Evolutionary conservation across 2,888 invertebrate species (phyloP).

Genomic region (Synanthedon tipuliformis): DNA sequence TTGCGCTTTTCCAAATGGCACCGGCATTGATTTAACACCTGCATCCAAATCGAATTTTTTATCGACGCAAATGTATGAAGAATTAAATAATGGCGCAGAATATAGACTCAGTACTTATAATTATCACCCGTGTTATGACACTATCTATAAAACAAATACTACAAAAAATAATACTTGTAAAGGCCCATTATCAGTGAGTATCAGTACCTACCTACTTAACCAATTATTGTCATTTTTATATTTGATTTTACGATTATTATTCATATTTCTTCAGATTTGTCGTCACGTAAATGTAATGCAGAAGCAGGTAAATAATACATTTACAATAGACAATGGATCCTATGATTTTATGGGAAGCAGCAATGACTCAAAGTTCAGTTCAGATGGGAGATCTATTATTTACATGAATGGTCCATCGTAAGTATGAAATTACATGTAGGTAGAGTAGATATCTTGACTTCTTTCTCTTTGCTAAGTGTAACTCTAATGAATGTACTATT

Average conservation of each 20-base stretch:
- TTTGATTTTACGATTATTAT: not conserved
- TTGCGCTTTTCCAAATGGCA: slow-evolving; percentile 59
- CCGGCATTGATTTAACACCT: slow-evolving; percentile 54
- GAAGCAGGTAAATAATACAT: slow-evolving; percentile 10
- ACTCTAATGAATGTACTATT: no score
- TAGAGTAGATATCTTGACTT: no score
- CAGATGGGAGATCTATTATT: slow-evolving; percentile 35
- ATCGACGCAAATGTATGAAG: slow-evolving; percentile 24
- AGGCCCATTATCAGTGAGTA: slow-evolving; percentile 37
- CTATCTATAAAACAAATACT: slow-evolving; percentile 19
- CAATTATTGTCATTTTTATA: no score
- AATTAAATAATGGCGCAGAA: slow-evolving; percentile 19
- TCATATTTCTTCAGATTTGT: slow-evolving; percentile 34
- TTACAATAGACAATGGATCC: slow-evolving; percentile 18
- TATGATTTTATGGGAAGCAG: slow-evolving; percentile 36
- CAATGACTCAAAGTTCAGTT: slow-evolving; percentile 26
- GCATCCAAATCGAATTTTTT: slow-evolving; percentile 33
- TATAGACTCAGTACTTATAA: slow-evolving; percentile 39
- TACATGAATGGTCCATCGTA: slow-evolving; percentile 47
- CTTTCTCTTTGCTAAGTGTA: no score
- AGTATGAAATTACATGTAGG: slow-evolving; percentile 17
- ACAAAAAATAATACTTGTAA: slow-evolving; percentile 24
- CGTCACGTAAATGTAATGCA: slow-evolving; percentile 26
- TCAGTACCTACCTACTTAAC: slow-evolving; percentile 10
- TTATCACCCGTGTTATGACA: slow-evolving; percentile 54